Evolutionary conservation across 2,888 invertebrate species (phyloP).

Genomic region (Leptopilina myrica): DNA sequence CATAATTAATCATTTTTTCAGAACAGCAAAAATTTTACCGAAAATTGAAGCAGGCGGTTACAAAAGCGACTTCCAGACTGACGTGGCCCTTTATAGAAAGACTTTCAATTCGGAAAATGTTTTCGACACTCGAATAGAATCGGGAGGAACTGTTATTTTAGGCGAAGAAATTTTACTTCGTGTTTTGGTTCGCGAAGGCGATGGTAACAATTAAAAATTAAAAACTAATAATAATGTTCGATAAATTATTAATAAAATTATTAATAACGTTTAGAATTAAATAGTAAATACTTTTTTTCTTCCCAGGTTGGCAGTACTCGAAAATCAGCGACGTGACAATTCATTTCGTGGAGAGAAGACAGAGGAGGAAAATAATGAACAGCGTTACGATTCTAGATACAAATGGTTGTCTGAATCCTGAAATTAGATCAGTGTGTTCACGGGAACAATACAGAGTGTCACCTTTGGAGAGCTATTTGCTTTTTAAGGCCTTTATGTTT

Average conservation of each 20-base stretch:
- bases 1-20: conserved; percentile 32
- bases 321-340: conserved; percentile 78
- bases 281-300: conserved; percentile 8
- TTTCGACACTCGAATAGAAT: conserved; percentile 78
- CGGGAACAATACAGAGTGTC: conserved; percentile 68
- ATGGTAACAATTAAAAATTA: conserved; percentile 73
- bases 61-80: conserved; percentile 78
- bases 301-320: conserved; percentile 78
- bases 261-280: too few species aligned
- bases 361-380: conserved; percentile 62
- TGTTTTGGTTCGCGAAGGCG: conserved; percentile 78
- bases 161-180: conserved; percentile 80
- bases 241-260: too few species aligned
- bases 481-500: conserved; percentile 80
- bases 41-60: conserved; percentile 79
- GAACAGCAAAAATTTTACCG: conserved; percentile 67
- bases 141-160: conserved; percentile 78
- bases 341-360: conserved; percentile 62
- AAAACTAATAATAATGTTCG: background rate
- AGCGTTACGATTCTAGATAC: conserved; percentile 67
- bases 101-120: conserved; percentile 75
- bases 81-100: conserved; percentile 78
- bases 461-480: conserved; percentile 65
- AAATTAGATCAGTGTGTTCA: conserved; percentile 63
- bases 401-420: conserved; percentile 66